phyloP scores from a whole-genome alignment of 2,888 invertebrate species.

The Bugula neritina region DNA sequence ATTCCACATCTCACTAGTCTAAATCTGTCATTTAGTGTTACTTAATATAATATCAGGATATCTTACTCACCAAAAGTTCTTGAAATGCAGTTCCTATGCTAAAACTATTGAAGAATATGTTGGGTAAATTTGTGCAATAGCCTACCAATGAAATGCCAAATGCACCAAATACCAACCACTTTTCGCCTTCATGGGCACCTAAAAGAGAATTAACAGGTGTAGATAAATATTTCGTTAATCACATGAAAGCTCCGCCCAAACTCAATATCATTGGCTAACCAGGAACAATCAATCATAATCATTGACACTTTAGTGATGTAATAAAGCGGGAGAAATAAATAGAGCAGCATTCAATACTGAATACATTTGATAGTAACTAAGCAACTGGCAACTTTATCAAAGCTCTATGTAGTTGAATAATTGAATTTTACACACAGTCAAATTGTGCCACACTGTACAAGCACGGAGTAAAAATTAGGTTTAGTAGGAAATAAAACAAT shows the following conservation, averaged over 20 bases:
- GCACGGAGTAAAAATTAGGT: too few relatives aligned
- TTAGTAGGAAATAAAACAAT: too few relatives aligned
- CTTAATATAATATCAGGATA: too few relatives aligned
- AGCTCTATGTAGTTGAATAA: not conserved
- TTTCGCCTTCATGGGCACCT: not conserved
- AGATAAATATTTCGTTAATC: not conserved
- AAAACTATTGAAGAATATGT: too few relatives aligned
- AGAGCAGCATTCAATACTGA: not conserved
- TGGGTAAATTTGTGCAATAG: not conserved
- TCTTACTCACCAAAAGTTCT: too few relatives aligned
- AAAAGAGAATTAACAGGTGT: not conserved
- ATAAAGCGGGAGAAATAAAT: not conserved
- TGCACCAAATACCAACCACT: not conserved
- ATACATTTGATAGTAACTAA: not conserved
- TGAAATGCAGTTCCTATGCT: too few relatives aligned
- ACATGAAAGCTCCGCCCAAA: not conserved
- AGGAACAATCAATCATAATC: not conserved
- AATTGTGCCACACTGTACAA: too few relatives aligned
- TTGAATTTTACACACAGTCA: not conserved
- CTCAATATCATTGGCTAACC: not conserved
- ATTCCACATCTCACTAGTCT: too few relatives aligned
- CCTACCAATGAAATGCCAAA: not conserved
- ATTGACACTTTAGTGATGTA: not conserved
- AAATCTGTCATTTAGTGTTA: too few relatives aligned
- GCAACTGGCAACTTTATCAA: not conserved